Conservation (phyloP, 2,797 vertebrate genomes). For the Pristis pectinata region DNA sequence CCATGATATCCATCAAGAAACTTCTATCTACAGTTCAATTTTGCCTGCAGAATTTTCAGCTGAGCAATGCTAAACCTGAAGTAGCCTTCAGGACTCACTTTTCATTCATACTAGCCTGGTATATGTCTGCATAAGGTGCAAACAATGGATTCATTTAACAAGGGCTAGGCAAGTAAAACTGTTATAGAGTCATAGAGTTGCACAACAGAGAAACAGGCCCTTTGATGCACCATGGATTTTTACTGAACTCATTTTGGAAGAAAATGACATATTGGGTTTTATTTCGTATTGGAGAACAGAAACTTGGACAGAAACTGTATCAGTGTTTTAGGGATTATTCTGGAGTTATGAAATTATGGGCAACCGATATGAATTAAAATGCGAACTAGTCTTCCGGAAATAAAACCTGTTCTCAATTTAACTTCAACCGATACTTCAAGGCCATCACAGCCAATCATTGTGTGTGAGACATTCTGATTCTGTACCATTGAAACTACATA, state of each 20-base stretch:
- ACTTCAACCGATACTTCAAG: no score
- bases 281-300: neutral
- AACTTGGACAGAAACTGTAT: no score
- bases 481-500: no score
- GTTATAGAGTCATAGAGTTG: no score
- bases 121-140: neutral
- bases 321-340: no score
- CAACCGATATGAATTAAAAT: no score
- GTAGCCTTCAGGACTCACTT: neutral
- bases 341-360: no score
- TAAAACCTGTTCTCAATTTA: no score
- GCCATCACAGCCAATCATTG: no score
- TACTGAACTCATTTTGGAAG: neutral
- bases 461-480: no score
- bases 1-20: neutral
- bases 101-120: neutral
- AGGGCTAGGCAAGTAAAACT: neutral
- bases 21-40: neutral
- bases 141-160: neutral
- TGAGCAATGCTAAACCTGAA: neutral
- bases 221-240: neutral
- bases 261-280: neutral
- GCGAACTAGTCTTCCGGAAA: no score
- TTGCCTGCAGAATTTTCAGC: neutral
- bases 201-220: no score